Evolutionary conservation across 2,113 vertebrate genomes (phyloP).

Genomic region (Zapornia atra): DNA sequence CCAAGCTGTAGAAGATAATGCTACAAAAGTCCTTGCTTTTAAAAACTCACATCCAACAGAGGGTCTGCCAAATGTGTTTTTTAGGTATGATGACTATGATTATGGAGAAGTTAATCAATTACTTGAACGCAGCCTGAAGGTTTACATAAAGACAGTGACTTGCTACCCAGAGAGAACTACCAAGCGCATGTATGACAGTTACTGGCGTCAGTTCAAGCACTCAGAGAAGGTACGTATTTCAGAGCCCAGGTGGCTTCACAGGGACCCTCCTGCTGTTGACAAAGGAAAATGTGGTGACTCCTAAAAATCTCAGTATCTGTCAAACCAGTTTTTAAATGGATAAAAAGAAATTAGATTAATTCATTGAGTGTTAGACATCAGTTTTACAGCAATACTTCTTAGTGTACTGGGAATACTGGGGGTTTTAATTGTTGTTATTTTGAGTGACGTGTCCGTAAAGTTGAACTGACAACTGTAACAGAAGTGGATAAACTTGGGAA

Average conservation of each 20-base stretch:
- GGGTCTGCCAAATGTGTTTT: background rate
- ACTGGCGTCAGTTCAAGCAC: slow-evolving; percentile 88
- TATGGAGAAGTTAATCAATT: slow-evolving; percentile 89
- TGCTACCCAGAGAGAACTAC: slow-evolving; percentile 88
- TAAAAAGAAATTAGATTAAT: background rate
- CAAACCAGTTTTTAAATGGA: background rate
- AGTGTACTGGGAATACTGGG: background rate
- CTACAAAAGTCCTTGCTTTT: background rate
- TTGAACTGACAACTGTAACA: background rate
- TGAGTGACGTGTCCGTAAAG: background rate
- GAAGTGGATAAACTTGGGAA: background rate
- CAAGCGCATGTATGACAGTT: slow-evolving; percentile 87
- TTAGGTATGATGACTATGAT: slow-evolving; percentile 88
- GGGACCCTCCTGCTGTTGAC: background rate
- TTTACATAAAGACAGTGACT: slow-evolving; percentile 90
- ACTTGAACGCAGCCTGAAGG: slow-evolving; percentile 88
- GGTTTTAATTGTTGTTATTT: background rate
- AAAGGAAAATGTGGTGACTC: background rate
- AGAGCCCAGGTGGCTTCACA: background rate
- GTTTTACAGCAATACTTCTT: background rate
- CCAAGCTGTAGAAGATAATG: background rate
- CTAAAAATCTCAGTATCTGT: background rate
- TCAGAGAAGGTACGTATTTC: slow-evolving; percentile 81
- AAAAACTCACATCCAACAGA: background rate
- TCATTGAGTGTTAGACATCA: background rate